These are phyloP conservation scores for Hystrix brachyura DNA, from an alignment of 2,113 vertebrate species.

Conservation along the genomic window DNA sequence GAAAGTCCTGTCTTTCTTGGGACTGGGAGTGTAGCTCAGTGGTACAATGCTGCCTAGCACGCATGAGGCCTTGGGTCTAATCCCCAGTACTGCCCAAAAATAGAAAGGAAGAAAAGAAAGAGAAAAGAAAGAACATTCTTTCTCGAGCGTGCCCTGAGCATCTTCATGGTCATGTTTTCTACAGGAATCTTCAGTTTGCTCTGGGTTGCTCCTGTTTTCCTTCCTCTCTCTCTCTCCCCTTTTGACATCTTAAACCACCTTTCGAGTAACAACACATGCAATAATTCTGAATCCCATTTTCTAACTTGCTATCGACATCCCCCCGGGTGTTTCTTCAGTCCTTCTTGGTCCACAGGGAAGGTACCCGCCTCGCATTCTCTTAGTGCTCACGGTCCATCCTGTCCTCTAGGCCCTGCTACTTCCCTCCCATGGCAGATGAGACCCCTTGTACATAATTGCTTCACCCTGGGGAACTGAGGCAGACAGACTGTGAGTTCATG, in stretches of 20 bases:
- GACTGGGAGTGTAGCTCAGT: background rate
- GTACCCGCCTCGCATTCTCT: background rate
- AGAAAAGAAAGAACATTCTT: background rate
- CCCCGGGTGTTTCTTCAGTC: background rate
- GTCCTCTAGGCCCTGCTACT: background rate
- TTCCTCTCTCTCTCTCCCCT: background rate
- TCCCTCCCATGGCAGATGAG: background rate
- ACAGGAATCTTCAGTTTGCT: background rate
- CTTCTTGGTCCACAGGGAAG: background rate
- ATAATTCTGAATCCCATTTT: background rate
- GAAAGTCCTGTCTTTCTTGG: background rate
- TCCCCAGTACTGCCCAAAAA: background rate
- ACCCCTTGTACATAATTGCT: background rate
- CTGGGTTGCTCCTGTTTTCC: background rate
- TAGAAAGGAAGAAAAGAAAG: background rate
- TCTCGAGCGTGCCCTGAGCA: background rate
- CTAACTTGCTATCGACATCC: background rate
- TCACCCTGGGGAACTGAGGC: background rate
- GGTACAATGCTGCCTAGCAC: background rate
- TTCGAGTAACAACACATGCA: background rate
- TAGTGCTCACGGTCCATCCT: background rate
- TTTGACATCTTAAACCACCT: background rate
- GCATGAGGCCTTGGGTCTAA: background rate
- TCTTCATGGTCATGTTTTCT: background rate
- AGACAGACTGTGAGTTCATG: background rate